phyloP scores from a whole-genome alignment of 2,888 invertebrate genomes.

The Trachelus troglodyta region DNA sequence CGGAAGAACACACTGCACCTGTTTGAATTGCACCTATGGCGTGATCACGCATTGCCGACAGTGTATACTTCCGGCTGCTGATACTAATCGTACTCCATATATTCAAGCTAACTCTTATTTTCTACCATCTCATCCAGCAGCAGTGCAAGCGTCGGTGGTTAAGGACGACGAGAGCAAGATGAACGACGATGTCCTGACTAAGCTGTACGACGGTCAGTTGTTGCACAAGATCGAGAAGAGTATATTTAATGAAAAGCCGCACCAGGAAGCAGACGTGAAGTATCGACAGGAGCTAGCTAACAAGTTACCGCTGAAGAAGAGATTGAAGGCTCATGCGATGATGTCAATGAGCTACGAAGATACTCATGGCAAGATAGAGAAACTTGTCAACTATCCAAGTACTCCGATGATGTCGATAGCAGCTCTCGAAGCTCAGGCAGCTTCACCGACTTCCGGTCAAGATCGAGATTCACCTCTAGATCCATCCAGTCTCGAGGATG shows the following conservation, averaged over 20 bases:
- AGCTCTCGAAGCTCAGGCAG: slow-evolving; percentile 39
- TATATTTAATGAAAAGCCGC: slow-evolving; percentile 32
- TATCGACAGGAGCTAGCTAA: slow-evolving; percentile 43
- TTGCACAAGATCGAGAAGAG: slow-evolving; percentile 43
- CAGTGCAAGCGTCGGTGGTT: slow-evolving; percentile 39
- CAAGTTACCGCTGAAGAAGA: slow-evolving; percentile 59
- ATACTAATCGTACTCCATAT: slow-evolving; percentile 37
- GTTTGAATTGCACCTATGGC: slow-evolving; percentile 50
- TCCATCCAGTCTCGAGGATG: background rate
- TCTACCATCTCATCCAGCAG: slow-evolving; percentile 42
- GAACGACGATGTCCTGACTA: slow-evolving; percentile 37
- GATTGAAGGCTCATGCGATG: slow-evolving; percentile 51
- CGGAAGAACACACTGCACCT: slow-evolving; percentile 43
- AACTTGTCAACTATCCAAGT: slow-evolving; percentile 40
- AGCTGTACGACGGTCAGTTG: slow-evolving; percentile 45
- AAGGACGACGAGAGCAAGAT: slow-evolving; percentile 40
- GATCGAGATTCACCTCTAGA: background rate
- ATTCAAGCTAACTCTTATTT: slow-evolving; percentile 52
- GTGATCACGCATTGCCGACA: slow-evolving; percentile 51
- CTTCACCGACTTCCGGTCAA: slow-evolving; percentile 7
- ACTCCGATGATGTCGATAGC: slow-evolving; percentile 57
- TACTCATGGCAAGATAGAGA: slow-evolving; percentile 39
- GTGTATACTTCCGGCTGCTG: slow-evolving; percentile 48
- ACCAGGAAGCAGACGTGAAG: slow-evolving; percentile 38
- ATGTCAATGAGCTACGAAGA: slow-evolving; percentile 41